Percentiles rank a stretch among this genome's conserved stretches.
Evolutionary conservation across 1,140 invertebrate species (phyloP).

Genomic region (Semibalanus balanoides): DNA sequence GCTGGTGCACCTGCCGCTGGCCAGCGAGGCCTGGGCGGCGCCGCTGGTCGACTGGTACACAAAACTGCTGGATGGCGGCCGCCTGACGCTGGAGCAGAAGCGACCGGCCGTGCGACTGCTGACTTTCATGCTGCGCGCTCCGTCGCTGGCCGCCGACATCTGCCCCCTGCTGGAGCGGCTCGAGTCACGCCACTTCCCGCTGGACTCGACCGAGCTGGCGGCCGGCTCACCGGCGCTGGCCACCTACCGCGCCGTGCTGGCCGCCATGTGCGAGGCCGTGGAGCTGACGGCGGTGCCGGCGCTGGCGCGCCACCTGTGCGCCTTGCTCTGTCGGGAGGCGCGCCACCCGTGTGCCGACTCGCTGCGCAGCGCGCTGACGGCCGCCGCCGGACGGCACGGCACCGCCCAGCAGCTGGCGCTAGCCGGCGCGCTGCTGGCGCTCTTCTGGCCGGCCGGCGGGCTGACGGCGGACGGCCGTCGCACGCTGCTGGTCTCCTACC

Average conservation of each 20-base stretch:
- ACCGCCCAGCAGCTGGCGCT: conserved; percentile 5
- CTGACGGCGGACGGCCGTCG: neutral
- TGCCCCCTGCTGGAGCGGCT: conserved; percentile 14
- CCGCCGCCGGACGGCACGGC: conserved; percentile 5
- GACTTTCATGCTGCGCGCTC: neutral
- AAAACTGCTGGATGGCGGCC: neutral
- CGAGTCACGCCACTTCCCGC: conserved; percentile 15
- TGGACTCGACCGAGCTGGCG: conserved; percentile 16
- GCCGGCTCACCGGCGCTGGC: conserved; percentile 13
- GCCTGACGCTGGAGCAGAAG: conserved; percentile 1
- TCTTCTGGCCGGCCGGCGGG: neutral
- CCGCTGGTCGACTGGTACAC: conserved; percentile 1
- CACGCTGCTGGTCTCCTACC: neutral
- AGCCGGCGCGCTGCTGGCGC: neutral
- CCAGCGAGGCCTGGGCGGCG: neutral
- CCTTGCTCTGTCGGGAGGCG: conserved; percentile 7
- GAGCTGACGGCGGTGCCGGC: conserved; percentile 3
- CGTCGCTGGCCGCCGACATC: neutral
- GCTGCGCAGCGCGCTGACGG: conserved; percentile 4
- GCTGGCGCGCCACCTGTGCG: neutral
- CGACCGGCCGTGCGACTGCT: neutral
- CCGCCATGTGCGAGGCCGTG: neutral
- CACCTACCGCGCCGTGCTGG: conserved; percentile 1
- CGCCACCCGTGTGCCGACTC: neutral
- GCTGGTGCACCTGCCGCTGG: conserved; percentile 13